phyloP scores from a whole-genome alignment of 2,113 vertebrate species.

The Tetrax tetrax region DNA sequence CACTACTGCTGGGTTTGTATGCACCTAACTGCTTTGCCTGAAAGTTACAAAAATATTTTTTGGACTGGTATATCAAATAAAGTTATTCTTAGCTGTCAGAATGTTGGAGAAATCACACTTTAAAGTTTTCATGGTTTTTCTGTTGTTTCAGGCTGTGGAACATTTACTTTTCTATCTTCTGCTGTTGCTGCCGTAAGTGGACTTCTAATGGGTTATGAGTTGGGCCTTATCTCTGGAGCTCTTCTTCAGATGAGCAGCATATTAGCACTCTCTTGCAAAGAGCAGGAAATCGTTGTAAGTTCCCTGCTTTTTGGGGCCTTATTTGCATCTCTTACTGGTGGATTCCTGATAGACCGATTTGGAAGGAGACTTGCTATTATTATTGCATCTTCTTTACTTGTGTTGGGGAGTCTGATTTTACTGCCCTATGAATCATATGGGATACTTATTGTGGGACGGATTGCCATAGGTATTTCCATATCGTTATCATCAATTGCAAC shows the following conservation, averaged over 20 bases:
- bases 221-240: slow-evolving; percentile 92
- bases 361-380: slow-evolving; percentile 89
- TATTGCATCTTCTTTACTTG: slow-evolving; percentile 82
- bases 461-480: slow-evolving; percentile 89
- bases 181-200: slow-evolving; percentile 87
- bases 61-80: not conserved
- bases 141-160: slow-evolving; percentile 80
- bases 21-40: not conserved
- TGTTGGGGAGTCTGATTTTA: slow-evolving; percentile 81
- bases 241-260: slow-evolving; percentile 87
- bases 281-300: slow-evolving; percentile 92
- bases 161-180: slow-evolving; percentile 83
- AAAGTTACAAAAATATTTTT: not conserved
- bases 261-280: slow-evolving; percentile 84
- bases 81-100: not conserved
- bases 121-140: slow-evolving; percentile 1
- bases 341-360: slow-evolving; percentile 88
- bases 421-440: slow-evolving; percentile 79
- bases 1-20: not conserved
- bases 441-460: slow-evolving; percentile 82
- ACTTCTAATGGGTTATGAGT: slow-evolving; percentile 92
- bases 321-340: slow-evolving; percentile 85
- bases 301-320: slow-evolving; percentile 89
- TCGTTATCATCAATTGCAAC: slow-evolving; percentile 89
- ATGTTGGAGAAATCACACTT: not conserved